Evolutionary conservation across 2,888 invertebrate genomes (phyloP), one percentile per base, ranked within the genome.

Genomic region (Pherbina coryleti): DNA sequence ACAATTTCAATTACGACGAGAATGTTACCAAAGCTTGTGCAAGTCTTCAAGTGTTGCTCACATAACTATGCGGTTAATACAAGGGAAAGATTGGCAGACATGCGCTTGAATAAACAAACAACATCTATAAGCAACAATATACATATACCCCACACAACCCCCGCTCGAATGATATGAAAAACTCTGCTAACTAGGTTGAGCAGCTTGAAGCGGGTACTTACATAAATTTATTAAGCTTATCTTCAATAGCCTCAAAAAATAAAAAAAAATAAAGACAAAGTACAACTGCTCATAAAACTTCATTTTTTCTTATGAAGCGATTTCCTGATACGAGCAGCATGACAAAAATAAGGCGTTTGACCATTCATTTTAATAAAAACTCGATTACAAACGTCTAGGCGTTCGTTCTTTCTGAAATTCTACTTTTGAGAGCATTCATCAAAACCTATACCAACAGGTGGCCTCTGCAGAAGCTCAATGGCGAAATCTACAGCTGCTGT

Each of bases 381-480:
- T 44, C 44, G 44, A 44, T 44, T 44, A 44, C 44, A 4, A 44
- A 7, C 44, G 1, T 44, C 44, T 44, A 11, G 11, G 44, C 44
- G 44, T 44, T 44, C 44, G 44, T 44, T 44, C 44, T 11, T 44
- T 44, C 44, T 14, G n/a, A 19, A 55, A 55, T 55, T 19, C 19
- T 19, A 19, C 55, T 55, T 55, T 17, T 55, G 9, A 44, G 28
- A 25, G 71, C 71, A 70, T 70, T 70, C 70, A 71, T 71, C 71
- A 71, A 28, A 55, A 53, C 11, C 2, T 3, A n/a, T 11, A 19
- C 37, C 55, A 53, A 9, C 55, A 71, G 71, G 71, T 71, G 71
- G 55, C 31, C 57, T 7, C 44, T 11, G 14, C 44, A 44, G 11
- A 8, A n/a, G 22, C 19, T 44, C n/a, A 49, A 44, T 28, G 5